Base-by-base conservation (phyloP, 2,888 invertebrate genomes). In the Coecobrya sp. region DNA sequence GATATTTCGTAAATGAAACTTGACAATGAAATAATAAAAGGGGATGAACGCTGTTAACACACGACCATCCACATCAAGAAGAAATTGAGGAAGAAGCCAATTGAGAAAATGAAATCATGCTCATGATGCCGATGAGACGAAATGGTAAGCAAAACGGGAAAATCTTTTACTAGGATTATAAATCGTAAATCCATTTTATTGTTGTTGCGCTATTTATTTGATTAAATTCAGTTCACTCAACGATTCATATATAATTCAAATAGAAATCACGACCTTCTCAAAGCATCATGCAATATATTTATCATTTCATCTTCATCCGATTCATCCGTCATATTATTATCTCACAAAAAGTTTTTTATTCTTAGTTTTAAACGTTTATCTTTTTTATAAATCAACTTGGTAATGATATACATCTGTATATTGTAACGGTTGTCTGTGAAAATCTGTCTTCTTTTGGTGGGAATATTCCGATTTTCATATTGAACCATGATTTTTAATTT, bases 31-130 rank as follows among this genome's bases (percentile, higher is more conserved):
- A 59, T 59, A 59, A 10, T 3, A 65, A 62, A 62, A 84, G 19
- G 84, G 62, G 42, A 62, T n/a, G 30, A 59, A 62, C 82, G 36
- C 55, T 27, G 1, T 36, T 36, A 36, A 36, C 36, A 36, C 36
- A 36, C 36, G 36, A 36, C 36, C 3, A 36, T n/a, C n/a, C 59
- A 10, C 0, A 65, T 1, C 22, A 25, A 65, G 2, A 68, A 68
- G 65, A n/a, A 62, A 84, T 65, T 84, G 62, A 84, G 84, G 84
- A 84, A 84, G 84, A 42, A 84, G 42, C n/a, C 84, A 84, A 84
- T 84, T 84, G 85, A 85, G 36, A 82, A 59, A 65, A 65, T 25
- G 65, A 16, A 65, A 65, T 27, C 27, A 65, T 65, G 22, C 7
- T 62, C 52, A 36, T 36, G 59, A 62, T 62, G 59, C 59, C 16